Evolutionary conservation across 2,113 vertebrate genomes (phyloP).

Genomic region (Bothrops jararaca): DNA sequence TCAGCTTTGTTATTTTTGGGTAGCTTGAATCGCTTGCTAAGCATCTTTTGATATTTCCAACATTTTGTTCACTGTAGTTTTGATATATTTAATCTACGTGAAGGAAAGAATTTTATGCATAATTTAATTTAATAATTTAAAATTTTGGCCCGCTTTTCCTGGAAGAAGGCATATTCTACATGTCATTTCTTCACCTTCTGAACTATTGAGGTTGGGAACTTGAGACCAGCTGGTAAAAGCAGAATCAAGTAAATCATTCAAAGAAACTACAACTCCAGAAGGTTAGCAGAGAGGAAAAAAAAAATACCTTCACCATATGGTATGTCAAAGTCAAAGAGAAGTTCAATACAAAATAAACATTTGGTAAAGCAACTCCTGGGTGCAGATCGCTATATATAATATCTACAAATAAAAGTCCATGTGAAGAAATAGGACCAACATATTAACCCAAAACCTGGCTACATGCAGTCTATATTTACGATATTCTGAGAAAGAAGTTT

Average conservation of each 20-base stretch:
- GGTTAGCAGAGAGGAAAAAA: neutral
- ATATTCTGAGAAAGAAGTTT: neutral
- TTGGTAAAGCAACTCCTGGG: neutral
- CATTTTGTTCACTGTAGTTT: neutral
- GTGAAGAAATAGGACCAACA: neutral
- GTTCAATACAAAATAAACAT: neutral
- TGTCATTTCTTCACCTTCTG: neutral
- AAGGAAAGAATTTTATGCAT: neutral
- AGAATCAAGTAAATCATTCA: neutral
- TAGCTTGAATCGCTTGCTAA: neutral
- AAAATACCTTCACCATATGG: neutral
- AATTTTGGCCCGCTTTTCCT: neutral
- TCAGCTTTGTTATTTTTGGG: neutral
- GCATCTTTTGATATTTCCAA: neutral
- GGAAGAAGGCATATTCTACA: neutral
- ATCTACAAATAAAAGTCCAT: neutral
- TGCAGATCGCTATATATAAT: neutral
- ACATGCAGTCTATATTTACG: neutral
- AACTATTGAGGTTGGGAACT: neutral
- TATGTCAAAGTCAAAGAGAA: neutral
- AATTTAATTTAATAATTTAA: neutral
- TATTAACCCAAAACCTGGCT: neutral
- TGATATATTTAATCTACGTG: neutral
- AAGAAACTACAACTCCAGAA: neutral
- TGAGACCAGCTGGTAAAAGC: neutral